Percentiles rank a stretch among this genome's conserved stretches.
Conservation (phyloP, 2,113 vertebrate genomes). For the Mobula hypostoma region DNA sequence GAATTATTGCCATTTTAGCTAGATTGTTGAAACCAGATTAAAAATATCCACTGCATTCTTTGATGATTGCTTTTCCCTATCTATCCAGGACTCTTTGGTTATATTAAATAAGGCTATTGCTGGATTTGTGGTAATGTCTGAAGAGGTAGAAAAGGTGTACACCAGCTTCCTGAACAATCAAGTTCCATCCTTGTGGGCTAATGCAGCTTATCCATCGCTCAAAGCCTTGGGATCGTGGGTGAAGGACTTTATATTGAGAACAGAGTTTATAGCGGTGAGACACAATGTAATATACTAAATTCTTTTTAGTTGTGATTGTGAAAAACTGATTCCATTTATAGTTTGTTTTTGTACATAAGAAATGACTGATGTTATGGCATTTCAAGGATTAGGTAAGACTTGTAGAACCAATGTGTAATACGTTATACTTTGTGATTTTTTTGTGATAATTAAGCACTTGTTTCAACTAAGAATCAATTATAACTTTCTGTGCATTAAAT, state of each 20-base stretch:
- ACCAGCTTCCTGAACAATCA: conserved; percentile 70
- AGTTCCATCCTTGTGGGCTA: conserved; percentile 57
- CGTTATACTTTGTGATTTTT: background rate
- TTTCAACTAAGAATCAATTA: background rate
- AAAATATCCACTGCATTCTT: background rate
- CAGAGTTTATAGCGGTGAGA: conserved; percentile 64
- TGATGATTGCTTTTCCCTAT: conserved; percentile 24
- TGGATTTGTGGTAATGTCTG: conserved; percentile 68
- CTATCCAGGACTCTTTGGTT: conserved; percentile 54
- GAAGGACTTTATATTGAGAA: conserved; percentile 63
- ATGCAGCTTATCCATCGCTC: conserved; percentile 62
- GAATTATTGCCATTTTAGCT: background rate
- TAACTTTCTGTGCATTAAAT: background rate
- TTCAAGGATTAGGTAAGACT: background rate
- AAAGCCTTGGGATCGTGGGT: conserved; percentile 66
- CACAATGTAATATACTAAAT: background rate
- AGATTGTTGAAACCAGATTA: background rate
- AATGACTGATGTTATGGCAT: background rate
- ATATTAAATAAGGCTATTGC: conserved; percentile 66
- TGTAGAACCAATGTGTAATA: background rate
- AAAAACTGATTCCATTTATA: background rate
- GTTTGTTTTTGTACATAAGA: background rate
- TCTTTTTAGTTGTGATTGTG: background rate
- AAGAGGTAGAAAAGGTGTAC: conserved; percentile 70
- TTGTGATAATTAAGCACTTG: background rate